Evolutionary conservation across 2,113 vertebrate genomes (phyloP), one percentile per base, ranked within the genome.

Genomic region (Pithys albifrons): DNA sequence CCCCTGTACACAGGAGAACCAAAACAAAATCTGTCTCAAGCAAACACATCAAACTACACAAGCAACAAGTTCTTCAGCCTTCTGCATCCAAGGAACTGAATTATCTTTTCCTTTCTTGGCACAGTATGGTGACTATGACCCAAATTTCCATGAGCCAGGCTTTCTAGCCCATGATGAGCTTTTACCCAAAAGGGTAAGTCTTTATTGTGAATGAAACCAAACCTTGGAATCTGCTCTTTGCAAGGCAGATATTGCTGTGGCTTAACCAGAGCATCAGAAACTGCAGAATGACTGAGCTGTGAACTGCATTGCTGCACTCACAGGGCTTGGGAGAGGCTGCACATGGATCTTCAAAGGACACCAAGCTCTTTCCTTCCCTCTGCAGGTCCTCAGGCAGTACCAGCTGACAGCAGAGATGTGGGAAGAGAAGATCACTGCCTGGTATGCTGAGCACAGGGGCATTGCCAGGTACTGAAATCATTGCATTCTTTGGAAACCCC

Each of bases 331-430:
- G 69, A 71, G 61, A 77, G 82, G 88, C 75, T 65, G 61, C 25
- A 20, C 22, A 3, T 24, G 35, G 37, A 4, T 82, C 43, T 90
- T 85, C 58, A 61, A 45, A 94, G 37, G 41, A 45, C 51, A 31
- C 27, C 54, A 52, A 25, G 3, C 86, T 74, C 58, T 20, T 64
- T 82, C 61, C 29, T 92, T 92, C 52, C 59, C 55, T 80, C 48
- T 88, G 23, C 85, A 99, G 99, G 99, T 99, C 77, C 97, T 99
- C 93, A 99, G 98, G 98, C 99, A 99, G 85, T 99, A 99, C 93
- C 99, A 99, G 96, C 98, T 99, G 98, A 99, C 99, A 65, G 98
- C 98, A 61, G 98, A 99, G 95, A 99, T 99, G 99, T 99, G 99
- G 99, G 99, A 99, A 93, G 99, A 99, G 90, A 99, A 99, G 96